Conservation (phyloP, 2,888 invertebrate species). For the Lasioglossum pauxillum region DNA sequence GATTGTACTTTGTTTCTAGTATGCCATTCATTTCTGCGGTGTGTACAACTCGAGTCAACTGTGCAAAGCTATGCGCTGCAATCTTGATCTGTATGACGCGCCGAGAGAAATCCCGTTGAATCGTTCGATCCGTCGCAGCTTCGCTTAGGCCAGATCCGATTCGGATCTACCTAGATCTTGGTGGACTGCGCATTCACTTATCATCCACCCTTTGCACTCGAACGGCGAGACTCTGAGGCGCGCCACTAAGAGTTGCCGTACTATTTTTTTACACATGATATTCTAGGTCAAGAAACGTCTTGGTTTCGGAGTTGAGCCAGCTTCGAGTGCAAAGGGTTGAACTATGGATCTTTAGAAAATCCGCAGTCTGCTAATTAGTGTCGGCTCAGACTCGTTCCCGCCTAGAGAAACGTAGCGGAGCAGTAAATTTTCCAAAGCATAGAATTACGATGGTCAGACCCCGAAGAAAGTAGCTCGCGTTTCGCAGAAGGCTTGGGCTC, state of each 20-base stretch:
- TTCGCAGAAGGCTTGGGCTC: not conserved
- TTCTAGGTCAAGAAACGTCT: not conserved
- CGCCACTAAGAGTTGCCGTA: too few relatives aligned
- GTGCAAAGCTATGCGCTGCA: constrained; percentile 66
- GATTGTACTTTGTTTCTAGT: constrained; percentile 60
- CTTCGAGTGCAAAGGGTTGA: not conserved
- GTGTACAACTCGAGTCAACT: constrained; percentile 64
- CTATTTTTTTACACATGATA: too few relatives aligned
- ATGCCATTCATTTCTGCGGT: constrained; percentile 65
- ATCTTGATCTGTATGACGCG: constrained; percentile 46
- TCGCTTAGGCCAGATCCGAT: not conserved
- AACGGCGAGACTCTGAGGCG: too few relatives aligned
- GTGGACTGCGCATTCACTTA: not conserved
- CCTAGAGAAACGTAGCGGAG: not conserved
- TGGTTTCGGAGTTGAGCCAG: not conserved
- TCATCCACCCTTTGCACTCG: not conserved
- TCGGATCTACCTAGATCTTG: not conserved
- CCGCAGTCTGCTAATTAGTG: not conserved
- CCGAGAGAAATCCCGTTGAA: constrained; percentile 48
- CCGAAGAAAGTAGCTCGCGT: not conserved
- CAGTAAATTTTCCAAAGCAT: not conserved
- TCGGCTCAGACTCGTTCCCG: not conserved
- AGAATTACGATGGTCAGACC: too few relatives aligned
- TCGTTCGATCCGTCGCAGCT: not conserved
- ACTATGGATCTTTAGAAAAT: not conserved